Evolutionary conservation across 2,888 invertebrate species (phyloP), one percentile per base, ranked within the genome.

Genomic region (Molanna angustata): DNA sequence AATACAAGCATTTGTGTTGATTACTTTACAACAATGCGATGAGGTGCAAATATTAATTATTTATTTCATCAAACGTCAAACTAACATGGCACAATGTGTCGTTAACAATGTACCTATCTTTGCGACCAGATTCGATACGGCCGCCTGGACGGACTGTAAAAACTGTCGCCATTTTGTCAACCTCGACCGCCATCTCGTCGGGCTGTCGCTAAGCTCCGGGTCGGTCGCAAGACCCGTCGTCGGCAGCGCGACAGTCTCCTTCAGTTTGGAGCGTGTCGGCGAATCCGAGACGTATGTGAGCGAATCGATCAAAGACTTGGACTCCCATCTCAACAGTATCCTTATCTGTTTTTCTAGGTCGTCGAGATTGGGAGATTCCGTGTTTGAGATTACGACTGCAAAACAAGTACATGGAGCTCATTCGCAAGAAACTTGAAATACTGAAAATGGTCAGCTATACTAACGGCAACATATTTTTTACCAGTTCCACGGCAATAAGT

Each of bases 21-120:
- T 21, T 21, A 43, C 19, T 40, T 19, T 18, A 19, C 19, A 18
- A 17, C 4, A 14, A 17, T 40, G 18, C 16, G 11, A 6, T 7
- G 40, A 40, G 18, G 40, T 40, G 40, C 40, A 46, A 35, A 21
- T n/a, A n/a, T n/a, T n/a, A n/a, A n/a, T n/a, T n/a, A n/a, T n/a
- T n/a, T n/a, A n/a, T n/a, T n/a, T 17, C 46, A 46, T 32, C 33
- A 46, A 27, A 27, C 35, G 33, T 46, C 20, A 14, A 46, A 27
- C 4, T 7, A 4, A 27, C 13, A 4, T 35, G 13, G 19, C n/a
- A 33, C 32, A 35, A 47, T 37, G 13, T 33, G 32, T 33, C 20
- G 45, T 19, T 33, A 27, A 35, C 45, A 39, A 22, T 22, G 53
- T 58, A 58, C 58, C 58, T 58, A 58, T 53, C 42, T 43, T 58